These are phyloP conservation scores for Leucoraja ocellata DNA, from an alignment of 2,797 vertebrate genomes.

Conservation along the genomic window DNA sequence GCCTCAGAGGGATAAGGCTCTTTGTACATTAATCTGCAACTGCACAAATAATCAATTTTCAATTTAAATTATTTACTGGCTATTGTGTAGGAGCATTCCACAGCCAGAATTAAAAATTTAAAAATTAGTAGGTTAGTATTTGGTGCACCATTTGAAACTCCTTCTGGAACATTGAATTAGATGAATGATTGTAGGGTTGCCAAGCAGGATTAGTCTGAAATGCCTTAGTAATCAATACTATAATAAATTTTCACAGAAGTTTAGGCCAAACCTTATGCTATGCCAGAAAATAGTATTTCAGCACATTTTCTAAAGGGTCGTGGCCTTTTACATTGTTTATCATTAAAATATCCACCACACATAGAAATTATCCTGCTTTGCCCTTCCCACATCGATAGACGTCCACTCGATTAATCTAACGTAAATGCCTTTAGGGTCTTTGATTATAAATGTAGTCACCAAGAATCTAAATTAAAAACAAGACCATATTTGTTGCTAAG, in stretches of 20 bases:
- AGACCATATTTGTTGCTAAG: background rate
- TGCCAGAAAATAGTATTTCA: slow-evolving; percentile 16
- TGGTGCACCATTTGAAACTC: background rate
- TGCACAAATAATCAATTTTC: slow-evolving; percentile 88
- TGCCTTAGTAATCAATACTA: slow-evolving; percentile 22
- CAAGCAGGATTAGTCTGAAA: slow-evolving; percentile 28
- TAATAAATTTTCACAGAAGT: slow-evolving; percentile 36
- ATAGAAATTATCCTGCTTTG: background rate
- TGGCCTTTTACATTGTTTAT: background rate
- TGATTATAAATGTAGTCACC: background rate
- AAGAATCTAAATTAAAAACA: background rate
- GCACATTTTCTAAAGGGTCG: slow-evolving; percentile 24
- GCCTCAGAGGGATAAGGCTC: slow-evolving; percentile 63
- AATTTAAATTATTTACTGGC: slow-evolving; percentile 90
- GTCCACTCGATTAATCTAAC: background rate
- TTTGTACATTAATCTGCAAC: slow-evolving; percentile 79
- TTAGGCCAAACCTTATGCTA: background rate
- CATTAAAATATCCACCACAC: background rate
- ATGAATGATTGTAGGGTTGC: slow-evolving; percentile 30
- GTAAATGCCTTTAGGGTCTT: background rate
- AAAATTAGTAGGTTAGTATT: slow-evolving; percentile 75
- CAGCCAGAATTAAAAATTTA: slow-evolving; percentile 71
- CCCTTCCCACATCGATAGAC: background rate
- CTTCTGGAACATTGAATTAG: slow-evolving; percentile 34
- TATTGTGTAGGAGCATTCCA: slow-evolving; percentile 68